These are phyloP conservation scores for Sebastes itinus DNA, from an alignment of 2,797 vertebrate genomes.

Conservation along the genomic window DNA sequence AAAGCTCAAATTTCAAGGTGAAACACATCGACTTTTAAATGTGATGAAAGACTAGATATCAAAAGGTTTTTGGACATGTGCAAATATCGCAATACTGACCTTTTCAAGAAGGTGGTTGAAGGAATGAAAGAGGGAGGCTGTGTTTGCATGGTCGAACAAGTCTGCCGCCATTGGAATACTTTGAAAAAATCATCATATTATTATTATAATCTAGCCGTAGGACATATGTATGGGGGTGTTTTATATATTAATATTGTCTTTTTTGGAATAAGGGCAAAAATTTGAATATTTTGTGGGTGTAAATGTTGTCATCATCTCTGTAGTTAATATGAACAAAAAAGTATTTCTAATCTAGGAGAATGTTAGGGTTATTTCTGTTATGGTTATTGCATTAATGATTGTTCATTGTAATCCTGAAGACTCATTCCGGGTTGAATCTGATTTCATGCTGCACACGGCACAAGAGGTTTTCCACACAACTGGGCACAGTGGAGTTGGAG, in stretches of 20 bases:
- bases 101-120: background rate
- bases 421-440: background rate
- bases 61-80: too few relatives aligned
- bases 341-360: background rate
- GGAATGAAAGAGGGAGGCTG: background rate
- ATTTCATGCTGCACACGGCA: background rate
- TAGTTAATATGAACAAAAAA: background rate
- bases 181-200: too few relatives aligned
- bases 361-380: background rate
- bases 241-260: background rate
- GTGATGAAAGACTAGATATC: too few relatives aligned
- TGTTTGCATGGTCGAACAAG: too few relatives aligned
- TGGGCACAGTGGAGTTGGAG: background rate
- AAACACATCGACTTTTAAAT: too few relatives aligned
- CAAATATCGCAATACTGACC: too few relatives aligned
- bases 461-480: background rate
- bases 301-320: background rate
- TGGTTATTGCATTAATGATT: background rate
- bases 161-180: too few relatives aligned
- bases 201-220: too few relatives aligned
- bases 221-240: too few relatives aligned
- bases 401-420: background rate
- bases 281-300: background rate
- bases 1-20: too few relatives aligned
- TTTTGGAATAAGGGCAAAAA: background rate